Evolutionary conservation across 2,113 vertebrate species (phyloP), one percentile per base, ranked within the genome.

Genomic region (Noctilio leporinus): DNA sequence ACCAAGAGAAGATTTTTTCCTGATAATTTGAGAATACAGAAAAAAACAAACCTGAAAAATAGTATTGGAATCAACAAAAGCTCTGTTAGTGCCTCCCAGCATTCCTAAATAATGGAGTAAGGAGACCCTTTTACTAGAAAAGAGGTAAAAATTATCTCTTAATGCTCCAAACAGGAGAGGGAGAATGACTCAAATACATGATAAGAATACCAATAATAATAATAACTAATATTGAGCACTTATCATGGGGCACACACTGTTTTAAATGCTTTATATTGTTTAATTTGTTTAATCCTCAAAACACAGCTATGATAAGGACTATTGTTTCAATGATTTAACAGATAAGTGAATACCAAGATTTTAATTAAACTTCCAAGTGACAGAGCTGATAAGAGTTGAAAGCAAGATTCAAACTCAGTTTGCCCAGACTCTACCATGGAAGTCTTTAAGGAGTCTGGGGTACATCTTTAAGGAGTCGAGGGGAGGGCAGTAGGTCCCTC

Each of bases 281-380:
- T 53, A 43, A 3, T 10, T 72, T 91, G 45, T 57, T 86, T 73
- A 88, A 82, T 90, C 49, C 17, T 85, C 7, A 51, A 47, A 89
- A 57, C 7, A 62, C 19, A 9, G 49, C 10, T 93, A 1, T 35
- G 51, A 67, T 67, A 35, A 55, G 47, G 5, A 43, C 10, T 69
- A 28, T 59, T 78, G 40, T 89, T 77, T 57, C 75, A 19, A 30
- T 86, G 33, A 64, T 35, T 24, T 55, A n/a, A 64, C 16, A 33
- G 62, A 24, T 57, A 73, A 72, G 33, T 28, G 17, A 73, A 2
- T 24, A 38, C 24, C 19, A 16, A 85, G 20, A 55, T 33, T 67
- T 57, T 73, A 89, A 73, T 40, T 14, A 92, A 86, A 67, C 45
- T 55, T 8, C 35, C 19, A 80, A 78, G 33, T 28, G n/a, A 93